Conservation (phyloP, 2,113 vertebrate species). For the Dasyornis broadbenti region DNA sequence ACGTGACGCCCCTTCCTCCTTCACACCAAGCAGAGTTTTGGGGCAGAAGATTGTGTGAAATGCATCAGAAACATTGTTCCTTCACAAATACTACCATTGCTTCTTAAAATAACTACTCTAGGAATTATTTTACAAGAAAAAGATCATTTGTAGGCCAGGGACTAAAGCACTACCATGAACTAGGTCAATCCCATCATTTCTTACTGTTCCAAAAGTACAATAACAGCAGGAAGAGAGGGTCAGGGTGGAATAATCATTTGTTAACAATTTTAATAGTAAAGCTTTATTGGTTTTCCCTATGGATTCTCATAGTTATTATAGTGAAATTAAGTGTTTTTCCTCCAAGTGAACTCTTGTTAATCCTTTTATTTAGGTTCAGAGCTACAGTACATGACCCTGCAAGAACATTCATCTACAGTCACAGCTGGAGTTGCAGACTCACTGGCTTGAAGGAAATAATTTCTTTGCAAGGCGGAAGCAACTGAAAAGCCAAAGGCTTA, state of each 20-base stretch:
- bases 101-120: neutral
- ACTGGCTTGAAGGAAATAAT: slow-evolving; percentile 21
- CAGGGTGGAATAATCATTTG: slow-evolving; percentile 32
- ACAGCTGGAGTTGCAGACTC: slow-evolving; percentile 24
- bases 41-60: neutral
- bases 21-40: neutral
- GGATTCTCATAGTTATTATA: slow-evolving; percentile 3
- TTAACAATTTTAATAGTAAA: slow-evolving; percentile 46
- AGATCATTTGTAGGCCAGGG: neutral
- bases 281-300: slow-evolving; percentile 15
- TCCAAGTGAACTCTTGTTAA: slow-evolving; percentile 22
- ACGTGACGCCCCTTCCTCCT: neutral
- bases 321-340: slow-evolving; percentile 25
- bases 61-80: neutral
- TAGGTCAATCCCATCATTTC: slow-evolving; percentile 11
- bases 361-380: slow-evolving; percentile 34
- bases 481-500: slow-evolving; percentile 8
- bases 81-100: neutral
- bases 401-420: slow-evolving; percentile 26
- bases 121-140: neutral
- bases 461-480: neutral
- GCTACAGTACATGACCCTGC: slow-evolving; percentile 12
- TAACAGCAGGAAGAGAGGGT: neutral
- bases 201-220: neutral
- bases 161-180: neutral